Evolutionary conservation across 2,888 invertebrate genomes (phyloP).

Genomic region (Heterodera filipjevi): DNA sequence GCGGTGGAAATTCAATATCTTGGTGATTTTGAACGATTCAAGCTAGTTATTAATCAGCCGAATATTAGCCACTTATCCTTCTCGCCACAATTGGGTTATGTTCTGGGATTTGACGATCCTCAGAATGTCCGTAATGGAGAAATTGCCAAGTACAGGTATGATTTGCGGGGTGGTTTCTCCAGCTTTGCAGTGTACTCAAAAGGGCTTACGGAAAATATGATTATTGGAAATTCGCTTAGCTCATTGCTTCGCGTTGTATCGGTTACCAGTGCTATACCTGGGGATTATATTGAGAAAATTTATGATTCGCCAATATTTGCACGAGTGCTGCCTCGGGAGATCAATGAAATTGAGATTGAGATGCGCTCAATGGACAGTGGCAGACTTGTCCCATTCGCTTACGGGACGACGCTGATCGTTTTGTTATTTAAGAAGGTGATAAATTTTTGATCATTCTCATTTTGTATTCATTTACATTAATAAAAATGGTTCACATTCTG

Average conservation of each 20-base stretch:
- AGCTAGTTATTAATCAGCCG: not conserved
- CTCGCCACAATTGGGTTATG: conserved; percentile 17
- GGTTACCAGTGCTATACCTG: conserved; percentile 29
- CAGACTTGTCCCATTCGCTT: conserved; percentile 8
- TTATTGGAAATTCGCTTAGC: conserved; percentile 19
- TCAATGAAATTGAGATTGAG: conserved; percentile 25
- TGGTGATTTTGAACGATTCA: conserved; percentile 7
- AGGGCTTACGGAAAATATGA: conserved; percentile 25
- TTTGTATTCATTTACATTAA: conserved; percentile 15
- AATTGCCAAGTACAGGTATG: conserved; percentile 19
- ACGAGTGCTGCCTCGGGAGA: conserved; percentile 21
- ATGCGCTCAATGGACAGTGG: conserved; percentile 15
- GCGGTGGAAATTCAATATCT: not conserved
- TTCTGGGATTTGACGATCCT: conserved; percentile 15
- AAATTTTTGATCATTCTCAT: conserved; percentile 11
- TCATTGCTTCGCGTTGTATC: conserved; percentile 27
- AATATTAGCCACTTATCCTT: conserved; percentile 14
- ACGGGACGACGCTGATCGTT: conserved; percentile 11
- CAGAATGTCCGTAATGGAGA: not conserved
- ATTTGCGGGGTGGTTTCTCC: conserved; percentile 29
- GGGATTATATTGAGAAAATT: conserved; percentile 32
- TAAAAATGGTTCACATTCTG: conserved; percentile 26
- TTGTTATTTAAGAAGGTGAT: conserved; percentile 21
- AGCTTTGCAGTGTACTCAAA: conserved; percentile 5
- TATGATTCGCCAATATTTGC: conserved; percentile 28